Evolutionary conservation across 2,797 vertebrate genomes (phyloP), one percentile per base, ranked within the genome.

Genomic region (Macrochelys suwanniensis): DNA sequence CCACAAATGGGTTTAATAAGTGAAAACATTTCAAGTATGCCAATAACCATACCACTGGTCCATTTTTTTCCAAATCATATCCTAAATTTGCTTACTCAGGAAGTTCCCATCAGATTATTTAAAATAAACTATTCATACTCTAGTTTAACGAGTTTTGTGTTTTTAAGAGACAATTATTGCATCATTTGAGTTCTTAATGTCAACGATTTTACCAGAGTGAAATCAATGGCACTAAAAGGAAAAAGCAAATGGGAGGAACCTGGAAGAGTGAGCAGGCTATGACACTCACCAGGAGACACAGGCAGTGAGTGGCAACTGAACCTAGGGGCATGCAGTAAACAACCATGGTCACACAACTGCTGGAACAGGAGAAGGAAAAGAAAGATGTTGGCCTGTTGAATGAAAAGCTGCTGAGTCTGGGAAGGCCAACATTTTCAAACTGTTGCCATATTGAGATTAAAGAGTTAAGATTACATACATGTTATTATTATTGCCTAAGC

Each of bases 111-210:
- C 37, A 47, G 57, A 81, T 83, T 17, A 76, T 53, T 89, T 88
- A 85, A 92, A 76, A 94, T 76, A 96, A 93, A 85, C 78, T 31
- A 16, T 86, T 92, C 76, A 87, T 78, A 57, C 25, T 54, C 71
- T 7, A 33, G n/a, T 68, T 37, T 68, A 68, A 37, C 5, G 45
- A 94, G 89, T 78, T 31, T 78, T 31, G 79, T 76, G 80, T 37
- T 9, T 88, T 54, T 95, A 93, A 88, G 87, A 89, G 92, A 87
- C 88, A 96, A 93, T 94, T 80, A 96, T 28, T 56, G 11, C 31
- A n/a, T 49, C 94, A 74, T 51, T 42, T 57, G 7, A 94, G 85
- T 85, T 49, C 6, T 31, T 94, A 91, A 37, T 94, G 85, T 45
- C 65, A 93, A 0, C 1, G 26, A 47, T 76, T 45, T 15, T n/a